phyloP scores from a whole-genome alignment of 2,113 vertebrate genomes.

The Poecilia latipinna region DNA sequence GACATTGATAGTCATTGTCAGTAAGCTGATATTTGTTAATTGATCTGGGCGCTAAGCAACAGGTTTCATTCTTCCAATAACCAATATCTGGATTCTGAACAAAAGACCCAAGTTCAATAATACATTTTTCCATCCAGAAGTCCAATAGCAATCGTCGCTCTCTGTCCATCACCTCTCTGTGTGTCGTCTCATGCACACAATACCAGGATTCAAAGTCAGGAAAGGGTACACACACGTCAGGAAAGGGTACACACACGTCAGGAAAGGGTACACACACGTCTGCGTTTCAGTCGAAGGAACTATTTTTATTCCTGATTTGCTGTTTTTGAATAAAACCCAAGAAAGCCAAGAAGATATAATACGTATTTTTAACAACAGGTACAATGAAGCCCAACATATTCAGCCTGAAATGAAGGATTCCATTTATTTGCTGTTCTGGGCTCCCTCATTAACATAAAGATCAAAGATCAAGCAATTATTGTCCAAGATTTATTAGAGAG shows the following conservation, averaged over 20 bases:
- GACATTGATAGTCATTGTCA: background rate
- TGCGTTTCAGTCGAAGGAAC: background rate
- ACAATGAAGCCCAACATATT: conserved; percentile 14
- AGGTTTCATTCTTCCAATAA: background rate
- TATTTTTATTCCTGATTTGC: background rate
- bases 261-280: background rate
- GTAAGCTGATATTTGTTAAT: background rate
- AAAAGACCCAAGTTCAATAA: background rate
- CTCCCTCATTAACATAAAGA: conserved; percentile 53
- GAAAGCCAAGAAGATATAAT: background rate
- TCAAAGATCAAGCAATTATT: conserved; percentile 60
- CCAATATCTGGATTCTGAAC: background rate
- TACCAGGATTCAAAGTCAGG: background rate
- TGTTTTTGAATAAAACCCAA: background rate
- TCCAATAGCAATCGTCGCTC: no score
- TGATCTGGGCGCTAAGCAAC: background rate
- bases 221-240: background rate
- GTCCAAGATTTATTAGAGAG: conserved; percentile 45
- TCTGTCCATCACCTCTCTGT: background rate
- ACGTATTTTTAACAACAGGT: background rate
- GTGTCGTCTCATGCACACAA: background rate
- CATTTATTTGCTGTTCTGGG: conserved; percentile 49
- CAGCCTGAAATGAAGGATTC: conserved; percentile 27
- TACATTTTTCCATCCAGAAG: background rate
- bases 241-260: background rate